Evolutionary conservation across 2,797 vertebrate species (phyloP).

Genomic region (Atherinosoma microstoma): DNA sequence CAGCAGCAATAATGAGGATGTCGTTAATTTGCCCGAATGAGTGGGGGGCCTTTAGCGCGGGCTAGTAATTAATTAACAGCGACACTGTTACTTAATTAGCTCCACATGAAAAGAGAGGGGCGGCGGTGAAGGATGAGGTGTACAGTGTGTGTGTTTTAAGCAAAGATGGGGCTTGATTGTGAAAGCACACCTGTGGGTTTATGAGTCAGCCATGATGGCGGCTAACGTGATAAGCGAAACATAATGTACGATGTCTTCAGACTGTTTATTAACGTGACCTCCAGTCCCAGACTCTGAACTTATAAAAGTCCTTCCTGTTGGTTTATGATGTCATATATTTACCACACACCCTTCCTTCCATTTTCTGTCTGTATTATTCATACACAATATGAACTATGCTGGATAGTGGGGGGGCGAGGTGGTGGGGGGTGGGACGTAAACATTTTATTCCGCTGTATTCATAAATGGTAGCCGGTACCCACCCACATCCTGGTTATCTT

Average conservation of each 20-base stretch:
- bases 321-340: slow-evolving; percentile 1
- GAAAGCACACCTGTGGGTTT: slow-evolving; percentile 15
- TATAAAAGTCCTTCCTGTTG: no score
- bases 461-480: slow-evolving; percentile 18
- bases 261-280: no score
- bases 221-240: no score
- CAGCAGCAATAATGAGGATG: slow-evolving; percentile 84
- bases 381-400: slow-evolving; percentile 1
- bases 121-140: slow-evolving; percentile 48
- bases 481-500: slow-evolving; percentile 37
- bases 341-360: neutral
- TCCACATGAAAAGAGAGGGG: slow-evolving; percentile 79
- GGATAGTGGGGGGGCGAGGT: neutral
- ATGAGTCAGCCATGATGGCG: neutral
- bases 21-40: slow-evolving; percentile 87
- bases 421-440: slow-evolving; percentile 1
- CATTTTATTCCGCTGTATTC: slow-evolving; percentile 20
- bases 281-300: no score
- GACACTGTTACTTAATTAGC: slow-evolving; percentile 89
- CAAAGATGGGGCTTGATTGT: slow-evolving; percentile 45
- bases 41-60: slow-evolving; percentile 72
- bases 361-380: slow-evolving; percentile 1
- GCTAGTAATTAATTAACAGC: slow-evolving; percentile 86
- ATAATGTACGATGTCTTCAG: no score
- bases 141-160: slow-evolving; percentile 49